A percentile compares a stretch with the other conserved stretches of the same genome.
Conservation (phyloP, 1,140 invertebrate species). For the Papilio polyxenes region DNA sequence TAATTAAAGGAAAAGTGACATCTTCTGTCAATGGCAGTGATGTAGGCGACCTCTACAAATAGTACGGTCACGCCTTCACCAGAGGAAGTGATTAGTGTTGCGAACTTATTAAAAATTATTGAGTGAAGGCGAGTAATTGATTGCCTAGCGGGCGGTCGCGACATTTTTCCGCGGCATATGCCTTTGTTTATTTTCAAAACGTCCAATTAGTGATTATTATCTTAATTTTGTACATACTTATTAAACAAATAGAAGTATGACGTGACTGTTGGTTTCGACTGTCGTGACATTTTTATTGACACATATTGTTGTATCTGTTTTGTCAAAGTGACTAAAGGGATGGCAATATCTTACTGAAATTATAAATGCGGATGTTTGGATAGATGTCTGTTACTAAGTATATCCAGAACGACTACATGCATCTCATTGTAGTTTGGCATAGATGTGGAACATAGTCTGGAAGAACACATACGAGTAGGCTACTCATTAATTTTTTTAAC, state of each 20-base stretch:
- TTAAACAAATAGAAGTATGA: neutral
- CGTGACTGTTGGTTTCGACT: no score
- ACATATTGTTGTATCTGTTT: no score
- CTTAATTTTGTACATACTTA: neutral
- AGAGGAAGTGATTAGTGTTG: slow-evolving; percentile 77
- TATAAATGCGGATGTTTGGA: no score
- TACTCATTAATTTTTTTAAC: no score
- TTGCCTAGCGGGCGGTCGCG: slow-evolving; percentile 54
- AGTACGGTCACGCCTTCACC: slow-evolving; percentile 73
- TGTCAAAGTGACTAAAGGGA: no score
- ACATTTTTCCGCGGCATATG: slow-evolving; percentile 42
- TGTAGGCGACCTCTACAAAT: slow-evolving; percentile 68
- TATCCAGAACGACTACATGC: no score
- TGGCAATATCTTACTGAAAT: no score
- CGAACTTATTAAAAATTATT: slow-evolving; percentile 79
- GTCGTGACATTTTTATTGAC: no score
- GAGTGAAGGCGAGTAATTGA: slow-evolving; percentile 78
- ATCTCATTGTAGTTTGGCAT: no score
- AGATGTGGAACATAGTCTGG: no score
- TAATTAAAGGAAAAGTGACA: slow-evolving; percentile 80
- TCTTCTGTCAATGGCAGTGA: slow-evolving; percentile 75
- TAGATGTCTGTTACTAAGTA: no score
- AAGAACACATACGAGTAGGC: no score
- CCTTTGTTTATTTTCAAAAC: slow-evolving; percentile 20
- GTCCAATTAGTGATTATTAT: neutral